Base-by-base conservation (phyloP, 2,797 vertebrate genomes). In the Lepus oiostolus region DNA sequence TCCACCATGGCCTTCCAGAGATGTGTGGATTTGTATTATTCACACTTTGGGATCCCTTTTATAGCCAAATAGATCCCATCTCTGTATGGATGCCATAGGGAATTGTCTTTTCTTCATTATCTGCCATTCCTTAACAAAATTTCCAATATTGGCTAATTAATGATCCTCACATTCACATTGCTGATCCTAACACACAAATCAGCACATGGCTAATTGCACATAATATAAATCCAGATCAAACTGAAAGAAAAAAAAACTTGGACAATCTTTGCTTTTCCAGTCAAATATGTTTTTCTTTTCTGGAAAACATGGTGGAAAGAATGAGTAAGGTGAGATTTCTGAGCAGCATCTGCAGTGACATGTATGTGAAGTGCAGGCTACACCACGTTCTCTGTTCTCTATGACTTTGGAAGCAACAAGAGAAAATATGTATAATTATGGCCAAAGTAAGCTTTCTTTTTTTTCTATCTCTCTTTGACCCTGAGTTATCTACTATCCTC, bases 401-500 rank as follows among this genome's bases (percentile, higher is more conserved):
- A 0, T n/a, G 50, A 77, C 90, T 42, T 5, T 4, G 38, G 71
- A 72, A 82, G 17, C 7, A 0, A 58, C 4, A 13, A 74, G 75
- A 88, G n/a, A 80, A 70, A 94, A 38, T 60, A 54, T 42, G 54
- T 80, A 3, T 65, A 67, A 67, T 7, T 9, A 30, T 7, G 5
- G 30, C 30, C 74, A 92, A 80, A 80, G 81, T 70, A 77, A 93
- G 28, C 9, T 42, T 75, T 94, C 65, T 54, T 83, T 47, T 65
- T 94, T 94, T 95, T 75, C 30, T 35, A 21, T 77, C 42, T 92
- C 6, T 75, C 52, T 90, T 77, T 75, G 74, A 83, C 68, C 22
- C 79, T 92, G 80, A 93, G 89, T 95, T 87, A 93, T 90, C 93
- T 95, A 91, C 60, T 88, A 87, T 71, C 93, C 88, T 95, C 67